These are phyloP conservation scores for Amphiprion ocellaris DNA, from an alignment of 2,113 vertebrate species.

Conservation along the genomic window DNA sequence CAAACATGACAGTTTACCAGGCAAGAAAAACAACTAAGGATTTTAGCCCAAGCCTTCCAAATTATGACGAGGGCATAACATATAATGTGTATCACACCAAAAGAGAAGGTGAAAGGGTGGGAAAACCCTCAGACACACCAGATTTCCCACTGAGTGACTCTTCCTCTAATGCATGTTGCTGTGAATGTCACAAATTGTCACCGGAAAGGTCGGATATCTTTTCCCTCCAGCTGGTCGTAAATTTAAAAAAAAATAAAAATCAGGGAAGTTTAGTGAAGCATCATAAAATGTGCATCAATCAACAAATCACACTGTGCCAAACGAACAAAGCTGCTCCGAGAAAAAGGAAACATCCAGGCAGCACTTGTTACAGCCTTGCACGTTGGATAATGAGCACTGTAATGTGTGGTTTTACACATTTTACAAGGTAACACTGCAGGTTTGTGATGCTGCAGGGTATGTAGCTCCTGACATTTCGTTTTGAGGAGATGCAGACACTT, in stretches of 20 bases:
- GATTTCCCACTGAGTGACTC: constrained; percentile 59
- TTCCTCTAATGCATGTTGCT: constrained; percentile 56
- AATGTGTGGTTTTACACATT: constrained; percentile 64
- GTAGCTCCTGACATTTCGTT: constrained; percentile 65
- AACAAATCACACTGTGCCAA: constrained; percentile 21
- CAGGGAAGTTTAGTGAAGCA: neutral
- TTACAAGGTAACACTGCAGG: constrained; percentile 58
- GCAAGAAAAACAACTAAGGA: constrained; percentile 7
- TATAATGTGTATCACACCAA: constrained; percentile 69
- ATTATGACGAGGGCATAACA: constrained; percentile 16
- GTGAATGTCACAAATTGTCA: constrained; percentile 72
- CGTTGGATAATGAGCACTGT: constrained; percentile 39
- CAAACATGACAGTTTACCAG: constrained; percentile 6
- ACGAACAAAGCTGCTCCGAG: neutral
- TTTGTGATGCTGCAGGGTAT: constrained; percentile 61
- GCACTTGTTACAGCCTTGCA: constrained; percentile 30
- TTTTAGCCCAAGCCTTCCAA: constrained; percentile 1
- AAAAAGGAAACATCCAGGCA: constrained; percentile 20
- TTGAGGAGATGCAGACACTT: constrained; percentile 55
- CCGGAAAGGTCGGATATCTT: constrained; percentile 53
- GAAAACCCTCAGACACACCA: constrained; percentile 70
- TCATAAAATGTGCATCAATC: constrained; percentile 27
- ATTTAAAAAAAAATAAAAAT: neutral
- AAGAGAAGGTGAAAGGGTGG: constrained; percentile 59
- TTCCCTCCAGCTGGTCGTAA: constrained; percentile 1